phyloP scores from a whole-genome alignment of 53 echinoderm and acorn worm species.

The Temnopleurus reevesii region DNA sequence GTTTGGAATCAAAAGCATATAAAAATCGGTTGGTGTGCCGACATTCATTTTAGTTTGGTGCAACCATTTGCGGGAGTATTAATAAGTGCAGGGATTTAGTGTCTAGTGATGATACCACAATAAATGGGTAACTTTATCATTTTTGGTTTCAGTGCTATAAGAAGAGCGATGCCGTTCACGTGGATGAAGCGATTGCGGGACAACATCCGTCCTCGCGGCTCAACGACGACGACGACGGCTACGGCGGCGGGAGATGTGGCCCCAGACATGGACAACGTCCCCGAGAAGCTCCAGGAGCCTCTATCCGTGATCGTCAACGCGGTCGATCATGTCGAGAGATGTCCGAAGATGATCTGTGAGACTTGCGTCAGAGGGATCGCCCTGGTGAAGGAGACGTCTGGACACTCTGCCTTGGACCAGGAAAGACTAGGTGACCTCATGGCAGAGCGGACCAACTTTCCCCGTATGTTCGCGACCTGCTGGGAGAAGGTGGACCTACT shows the following conservation, averaged over 20 bases:
- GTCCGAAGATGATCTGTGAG: neutral
- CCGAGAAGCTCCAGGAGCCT: conserved; percentile 1
- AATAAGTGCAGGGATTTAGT: neutral
- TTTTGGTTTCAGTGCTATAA: neutral
- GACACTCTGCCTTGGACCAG: conserved; percentile 15
- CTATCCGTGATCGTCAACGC: conserved; percentile 2
- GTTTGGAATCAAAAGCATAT: too few species aligned
- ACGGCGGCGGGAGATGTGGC: too few species aligned
- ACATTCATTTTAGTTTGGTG: neutral
- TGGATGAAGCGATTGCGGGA: neutral
- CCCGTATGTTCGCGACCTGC: neutral
- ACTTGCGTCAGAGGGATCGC: neutral
- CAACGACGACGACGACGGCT: neutral
- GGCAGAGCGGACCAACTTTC: neutral
- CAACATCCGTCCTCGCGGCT: neutral
- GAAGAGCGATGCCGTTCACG: neutral
- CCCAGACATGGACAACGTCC: neutral
- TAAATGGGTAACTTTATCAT: neutral
- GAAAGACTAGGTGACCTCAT: conserved; percentile 21
- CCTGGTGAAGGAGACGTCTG: conserved; percentile 31
- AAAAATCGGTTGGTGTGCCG: neutral
- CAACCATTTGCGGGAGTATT: neutral
- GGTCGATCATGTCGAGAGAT: neutral
- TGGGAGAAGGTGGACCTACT: conserved; percentile 4
- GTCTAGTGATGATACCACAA: neutral